phyloP scores from a whole-genome alignment of 2,113 vertebrate species.

The Caracal caracal region DNA sequence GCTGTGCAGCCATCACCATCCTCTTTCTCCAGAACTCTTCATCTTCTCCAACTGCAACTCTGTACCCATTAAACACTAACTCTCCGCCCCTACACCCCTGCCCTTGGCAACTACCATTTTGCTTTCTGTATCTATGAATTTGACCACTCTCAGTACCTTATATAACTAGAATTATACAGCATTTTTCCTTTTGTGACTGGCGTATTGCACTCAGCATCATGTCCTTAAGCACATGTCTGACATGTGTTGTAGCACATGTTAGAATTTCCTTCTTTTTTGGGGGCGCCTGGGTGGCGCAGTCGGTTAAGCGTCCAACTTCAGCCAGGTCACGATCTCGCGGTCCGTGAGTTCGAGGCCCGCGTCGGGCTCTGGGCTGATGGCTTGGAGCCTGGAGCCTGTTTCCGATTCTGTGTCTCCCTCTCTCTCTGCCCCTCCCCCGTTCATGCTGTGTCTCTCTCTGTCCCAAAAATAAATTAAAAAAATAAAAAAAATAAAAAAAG shows the following conservation, averaged over 20 bases:
- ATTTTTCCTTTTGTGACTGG: not conserved
- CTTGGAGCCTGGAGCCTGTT: too few relatives aligned
- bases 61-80: not conserved
- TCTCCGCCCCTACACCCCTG: not conserved
- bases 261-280: not conserved
- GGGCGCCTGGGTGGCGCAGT: too few relatives aligned
- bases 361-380: too few relatives aligned
- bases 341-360: too few relatives aligned
- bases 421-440: too few relatives aligned
- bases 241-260: not conserved
- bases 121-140: not conserved
- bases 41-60: not conserved
- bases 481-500: too few relatives aligned
- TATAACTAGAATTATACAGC: not conserved
- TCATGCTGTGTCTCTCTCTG: too few relatives aligned
- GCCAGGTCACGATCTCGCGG: too few relatives aligned
- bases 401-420: too few relatives aligned
- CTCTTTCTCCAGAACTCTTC: not conserved
- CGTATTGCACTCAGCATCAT: not conserved
- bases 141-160: not conserved
- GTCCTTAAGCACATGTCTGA: not conserved
- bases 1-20: not conserved
- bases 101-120: not conserved
- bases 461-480: too few relatives aligned
- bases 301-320: too few relatives aligned